Conservation (phyloP, 2,888 invertebrate species). For the Drosophila kanekoi region DNA sequence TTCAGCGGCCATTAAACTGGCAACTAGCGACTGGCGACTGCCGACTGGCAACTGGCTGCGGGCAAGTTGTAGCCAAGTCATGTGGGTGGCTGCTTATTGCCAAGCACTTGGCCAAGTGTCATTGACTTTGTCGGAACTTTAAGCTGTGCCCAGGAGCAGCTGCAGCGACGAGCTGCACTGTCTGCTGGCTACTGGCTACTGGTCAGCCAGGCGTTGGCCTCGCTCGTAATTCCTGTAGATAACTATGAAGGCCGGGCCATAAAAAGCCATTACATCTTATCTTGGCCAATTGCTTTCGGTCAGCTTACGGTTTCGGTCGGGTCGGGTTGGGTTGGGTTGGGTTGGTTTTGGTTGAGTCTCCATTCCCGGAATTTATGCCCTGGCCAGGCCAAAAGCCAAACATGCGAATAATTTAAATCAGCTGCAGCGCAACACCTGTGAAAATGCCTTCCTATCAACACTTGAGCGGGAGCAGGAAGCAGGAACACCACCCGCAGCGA, state of each 20-base stretch:
- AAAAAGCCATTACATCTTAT: constrained; percentile 75
- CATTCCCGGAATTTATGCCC: constrained; percentile 60
- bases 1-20: constrained; percentile 72
- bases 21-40: constrained; percentile 38
- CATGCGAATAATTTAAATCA: constrained; percentile 77
- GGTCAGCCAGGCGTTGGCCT: constrained; percentile 21
- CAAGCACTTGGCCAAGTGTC: constrained; percentile 60
- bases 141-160: constrained; percentile 37
- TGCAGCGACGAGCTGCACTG: neutral
- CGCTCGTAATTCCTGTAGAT: constrained; percentile 67
- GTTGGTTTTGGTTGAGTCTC: too few relatives aligned
- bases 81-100: constrained; percentile 40
- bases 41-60: constrained; percentile 19
- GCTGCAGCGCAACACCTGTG: constrained; percentile 66
- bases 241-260: constrained; percentile 57
- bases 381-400: constrained; percentile 54
- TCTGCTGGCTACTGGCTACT: constrained; percentile 3
- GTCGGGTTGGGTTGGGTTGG: neutral
- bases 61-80: constrained; percentile 26
- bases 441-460: constrained; percentile 60
- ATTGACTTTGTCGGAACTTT: constrained; percentile 59
- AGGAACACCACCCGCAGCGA: neutral
- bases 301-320: constrained; percentile 39
- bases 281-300: constrained; percentile 72
- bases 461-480: constrained; percentile 1